Evolutionary conservation across 2,797 vertebrate species (phyloP).

Genomic region (Clarias fuscus): DNA sequence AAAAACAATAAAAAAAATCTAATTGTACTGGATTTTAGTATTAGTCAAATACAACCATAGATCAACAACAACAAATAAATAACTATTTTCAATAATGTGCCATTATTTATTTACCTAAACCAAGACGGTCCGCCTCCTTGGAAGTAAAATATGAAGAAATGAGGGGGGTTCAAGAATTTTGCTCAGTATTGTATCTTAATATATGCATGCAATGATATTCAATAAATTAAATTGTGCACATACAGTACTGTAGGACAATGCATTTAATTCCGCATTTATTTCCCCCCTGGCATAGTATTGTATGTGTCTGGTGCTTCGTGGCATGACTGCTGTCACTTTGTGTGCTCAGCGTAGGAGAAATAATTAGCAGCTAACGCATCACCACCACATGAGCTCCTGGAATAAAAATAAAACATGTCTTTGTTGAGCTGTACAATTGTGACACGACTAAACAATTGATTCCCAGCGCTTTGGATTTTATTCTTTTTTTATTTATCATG

Average conservation of each 20-base stretch:
- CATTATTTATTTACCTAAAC: no score
- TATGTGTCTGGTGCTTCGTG: conserved; percentile 27
- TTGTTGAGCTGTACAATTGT: conserved; percentile 7
- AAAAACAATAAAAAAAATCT: no score
- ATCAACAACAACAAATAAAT: no score
- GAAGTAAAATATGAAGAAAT: no score
- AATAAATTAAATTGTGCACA: no score
- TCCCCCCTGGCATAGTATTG: conserved; percentile 6
- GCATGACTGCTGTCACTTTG: conserved; percentile 27
- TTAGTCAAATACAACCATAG: no score
- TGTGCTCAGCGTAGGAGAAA: conserved; percentile 19
- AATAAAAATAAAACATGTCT: conserved; percentile 24
- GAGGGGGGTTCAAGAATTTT: no score
- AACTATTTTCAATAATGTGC: no score
- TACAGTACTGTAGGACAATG: conserved; percentile 40
- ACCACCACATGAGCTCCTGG: not conserved
- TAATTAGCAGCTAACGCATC: conserved; percentile 23
- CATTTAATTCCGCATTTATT: conserved; percentile 23
- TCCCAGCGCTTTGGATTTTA: not conserved
- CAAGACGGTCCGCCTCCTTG: no score
- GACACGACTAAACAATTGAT: conserved; percentile 12
- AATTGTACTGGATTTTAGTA: no score
- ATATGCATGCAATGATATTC: not conserved
- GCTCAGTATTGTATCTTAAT: not conserved
- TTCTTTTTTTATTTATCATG: not conserved